These are phyloP conservation scores for Synaphobranchus kaupii DNA, from an alignment of 2,797 vertebrate species.

Conservation along the genomic window DNA sequence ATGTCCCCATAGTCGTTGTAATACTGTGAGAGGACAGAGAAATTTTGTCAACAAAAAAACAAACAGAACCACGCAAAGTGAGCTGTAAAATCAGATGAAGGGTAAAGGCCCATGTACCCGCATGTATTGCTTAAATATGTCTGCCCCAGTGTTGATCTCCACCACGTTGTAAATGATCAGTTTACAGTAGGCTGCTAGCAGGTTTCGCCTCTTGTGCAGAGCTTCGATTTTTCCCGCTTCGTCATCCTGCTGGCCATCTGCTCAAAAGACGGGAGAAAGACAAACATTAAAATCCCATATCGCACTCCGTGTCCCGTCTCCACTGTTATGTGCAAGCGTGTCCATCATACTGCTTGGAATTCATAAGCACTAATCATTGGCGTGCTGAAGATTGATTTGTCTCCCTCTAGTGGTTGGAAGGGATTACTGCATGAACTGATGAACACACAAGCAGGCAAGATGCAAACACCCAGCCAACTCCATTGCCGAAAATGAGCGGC, in stretches of 20 bases:
- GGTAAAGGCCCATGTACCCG: slow-evolving; percentile 72
- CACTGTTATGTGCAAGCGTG: background rate
- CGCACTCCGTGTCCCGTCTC: background rate
- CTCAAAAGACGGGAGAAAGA: slow-evolving; percentile 9
- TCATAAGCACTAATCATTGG: no score
- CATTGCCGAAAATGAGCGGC: background rate
- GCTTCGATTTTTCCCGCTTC: slow-evolving; percentile 99
- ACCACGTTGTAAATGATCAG: slow-evolving; percentile 98
- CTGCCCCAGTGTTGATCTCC: slow-evolving; percentile 97
- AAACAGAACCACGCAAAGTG: background rate
- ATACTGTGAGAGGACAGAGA: slow-evolving; percentile 76
- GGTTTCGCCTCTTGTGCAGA: slow-evolving; percentile 97
- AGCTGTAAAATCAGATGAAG: background rate
- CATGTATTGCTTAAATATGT: slow-evolving; percentile 99
- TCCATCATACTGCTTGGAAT: background rate
- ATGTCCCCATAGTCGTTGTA: slow-evolving; percentile 99
- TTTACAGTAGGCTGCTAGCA: slow-evolving; percentile 97
- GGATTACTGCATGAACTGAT: background rate
- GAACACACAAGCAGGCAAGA: no score
- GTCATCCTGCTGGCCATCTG: slow-evolving; percentile 96
- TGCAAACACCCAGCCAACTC: background rate
- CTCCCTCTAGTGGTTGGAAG: slow-evolving; percentile 14
- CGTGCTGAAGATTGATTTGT: background rate
- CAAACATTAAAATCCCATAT: background rate
- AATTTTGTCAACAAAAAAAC: background rate